Conservation (phyloP, 2,888 invertebrate species). For the Apantesis nais region DNA sequence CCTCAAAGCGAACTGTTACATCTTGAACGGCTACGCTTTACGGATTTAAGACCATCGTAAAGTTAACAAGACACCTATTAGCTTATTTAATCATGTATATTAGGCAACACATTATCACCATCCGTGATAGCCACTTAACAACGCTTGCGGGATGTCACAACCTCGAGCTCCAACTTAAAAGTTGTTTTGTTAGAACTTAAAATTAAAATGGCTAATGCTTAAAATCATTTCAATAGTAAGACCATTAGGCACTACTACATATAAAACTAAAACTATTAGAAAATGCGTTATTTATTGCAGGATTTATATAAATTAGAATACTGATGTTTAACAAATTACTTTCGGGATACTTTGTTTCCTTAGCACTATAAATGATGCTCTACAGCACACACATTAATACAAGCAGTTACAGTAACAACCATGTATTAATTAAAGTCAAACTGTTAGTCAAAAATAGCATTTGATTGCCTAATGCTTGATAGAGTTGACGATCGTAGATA, state of each 20-base stretch:
- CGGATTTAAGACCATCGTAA: slow-evolving; percentile 48
- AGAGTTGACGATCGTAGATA: background rate
- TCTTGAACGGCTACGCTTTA: slow-evolving; percentile 39
- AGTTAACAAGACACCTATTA: slow-evolving; percentile 44
- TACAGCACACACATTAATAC: background rate
- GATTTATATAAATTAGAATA: background rate
- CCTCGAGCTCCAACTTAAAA: background rate
- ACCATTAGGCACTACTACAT: background rate
- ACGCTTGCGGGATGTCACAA: background rate
- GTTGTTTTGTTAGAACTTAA: background rate
- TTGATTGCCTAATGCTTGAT: background rate
- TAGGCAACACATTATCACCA: slow-evolving; percentile 19
- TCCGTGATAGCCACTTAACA: background rate
- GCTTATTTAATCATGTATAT: slow-evolving; percentile 34
- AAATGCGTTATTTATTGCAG: background rate
- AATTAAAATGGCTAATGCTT: background rate
- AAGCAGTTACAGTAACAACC: background rate
- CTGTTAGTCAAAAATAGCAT: background rate
- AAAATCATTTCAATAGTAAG: background rate
- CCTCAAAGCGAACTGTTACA: slow-evolving; percentile 49
- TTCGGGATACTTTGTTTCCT: too few species aligned
- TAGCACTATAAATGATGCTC: background rate
- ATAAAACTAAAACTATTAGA: background rate
- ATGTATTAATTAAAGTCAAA: background rate
- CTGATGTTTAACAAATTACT: background rate